phyloP scores from a whole-genome alignment of 2,113 vertebrate species.

The Nestor notabilis region DNA sequence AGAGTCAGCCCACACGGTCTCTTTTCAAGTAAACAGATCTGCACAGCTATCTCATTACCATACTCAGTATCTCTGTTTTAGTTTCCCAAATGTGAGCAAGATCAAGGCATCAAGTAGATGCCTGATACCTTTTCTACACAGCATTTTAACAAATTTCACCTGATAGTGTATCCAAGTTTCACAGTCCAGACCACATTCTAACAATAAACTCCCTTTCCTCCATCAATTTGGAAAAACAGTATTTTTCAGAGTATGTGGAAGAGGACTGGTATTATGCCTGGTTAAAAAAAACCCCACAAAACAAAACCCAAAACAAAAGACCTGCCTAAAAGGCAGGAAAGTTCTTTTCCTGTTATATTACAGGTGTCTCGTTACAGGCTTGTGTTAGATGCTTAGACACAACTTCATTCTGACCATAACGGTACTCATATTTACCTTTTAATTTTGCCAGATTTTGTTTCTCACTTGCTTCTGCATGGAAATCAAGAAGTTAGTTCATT shows the following conservation, averaged over 20 bases:
- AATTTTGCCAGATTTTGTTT: neutral
- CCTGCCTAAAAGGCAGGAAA: neutral
- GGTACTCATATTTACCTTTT: neutral
- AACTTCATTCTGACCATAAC: neutral
- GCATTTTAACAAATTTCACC: neutral
- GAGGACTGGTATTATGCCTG: neutral
- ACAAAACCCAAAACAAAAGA: neutral
- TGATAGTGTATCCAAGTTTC: neutral
- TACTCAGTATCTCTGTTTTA: neutral
- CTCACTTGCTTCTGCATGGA: neutral
- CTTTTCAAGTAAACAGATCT: slow-evolving; percentile 20
- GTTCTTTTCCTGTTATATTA: neutral
- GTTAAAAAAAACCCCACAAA: neutral
- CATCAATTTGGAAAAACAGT: neutral
- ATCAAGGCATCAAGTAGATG: neutral
- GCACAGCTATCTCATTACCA: neutral
- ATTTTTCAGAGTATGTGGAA: neutral
- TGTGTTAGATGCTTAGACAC: neutral
- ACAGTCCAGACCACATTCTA: neutral
- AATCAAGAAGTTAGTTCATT: neutral
- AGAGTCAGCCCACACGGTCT: neutral
- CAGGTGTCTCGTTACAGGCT: neutral
- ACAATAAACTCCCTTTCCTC: neutral
- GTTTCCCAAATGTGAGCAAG: neutral
- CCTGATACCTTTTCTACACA: neutral